These are phyloP conservation scores for Platorchestia sp. DNA, from an alignment of 1,140 invertebrate genomes.

Conservation along the genomic window DNA sequence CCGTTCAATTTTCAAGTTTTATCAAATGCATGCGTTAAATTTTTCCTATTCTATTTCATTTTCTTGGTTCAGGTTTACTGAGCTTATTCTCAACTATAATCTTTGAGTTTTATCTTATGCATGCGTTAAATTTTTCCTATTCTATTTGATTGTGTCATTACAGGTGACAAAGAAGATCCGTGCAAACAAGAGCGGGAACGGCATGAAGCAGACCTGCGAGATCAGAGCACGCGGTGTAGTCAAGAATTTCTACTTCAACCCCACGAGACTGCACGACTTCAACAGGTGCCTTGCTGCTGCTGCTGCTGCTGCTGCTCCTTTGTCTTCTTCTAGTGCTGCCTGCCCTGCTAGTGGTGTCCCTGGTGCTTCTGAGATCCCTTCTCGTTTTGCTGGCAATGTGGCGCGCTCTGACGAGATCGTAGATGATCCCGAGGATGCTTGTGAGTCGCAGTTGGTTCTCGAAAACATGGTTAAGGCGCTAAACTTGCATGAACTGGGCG, in stretches of 20 bases:
- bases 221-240: constrained; percentile 59
- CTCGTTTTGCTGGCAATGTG: neutral
- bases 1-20: neutral
- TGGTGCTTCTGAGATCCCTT: neutral
- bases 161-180: constrained; percentile 60
- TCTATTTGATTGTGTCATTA: neutral
- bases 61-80: constrained; percentile 57
- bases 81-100: too few species aligned
- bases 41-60: neutral
- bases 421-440: neutral
- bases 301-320: neutral
- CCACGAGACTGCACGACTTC: neutral
- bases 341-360: neutral
- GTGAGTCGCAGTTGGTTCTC: neutral
- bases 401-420: neutral
- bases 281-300: constrained; percentile 24
- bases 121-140: neutral
- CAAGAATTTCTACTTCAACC: constrained; percentile 64
- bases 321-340: neutral
- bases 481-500: neutral
- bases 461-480: neutral
- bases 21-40: neutral
- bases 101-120: neutral
- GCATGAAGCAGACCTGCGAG: constrained; percentile 64
- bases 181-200: constrained; percentile 56